A percentile compares a stretch with the other conserved stretches of the same genome.
phyloP scores from a whole-genome alignment of 2,888 invertebrate genomes.

The Amphipyra tragopoginis region DNA sequence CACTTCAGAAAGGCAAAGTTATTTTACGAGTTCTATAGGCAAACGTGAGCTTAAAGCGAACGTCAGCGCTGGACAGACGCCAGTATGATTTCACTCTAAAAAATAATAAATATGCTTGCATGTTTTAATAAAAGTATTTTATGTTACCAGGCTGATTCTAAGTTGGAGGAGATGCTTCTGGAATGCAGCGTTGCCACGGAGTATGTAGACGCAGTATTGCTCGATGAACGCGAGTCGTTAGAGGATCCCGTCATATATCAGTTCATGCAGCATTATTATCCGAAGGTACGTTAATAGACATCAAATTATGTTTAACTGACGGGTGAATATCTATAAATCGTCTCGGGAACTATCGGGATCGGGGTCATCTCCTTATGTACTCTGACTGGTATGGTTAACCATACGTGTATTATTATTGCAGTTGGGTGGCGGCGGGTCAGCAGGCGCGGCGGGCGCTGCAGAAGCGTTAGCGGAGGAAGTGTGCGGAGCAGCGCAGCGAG shows the following conservation, averaged over 20 bases:
- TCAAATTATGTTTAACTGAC: background rate
- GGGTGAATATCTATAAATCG: background rate
- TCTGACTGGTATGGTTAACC: background rate
- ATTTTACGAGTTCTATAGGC: too few species aligned
- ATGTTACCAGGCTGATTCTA: slow-evolving; percentile 92
- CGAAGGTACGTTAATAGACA: slow-evolving; percentile 91
- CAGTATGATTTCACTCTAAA: too few species aligned
- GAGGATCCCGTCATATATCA: slow-evolving; percentile 96
- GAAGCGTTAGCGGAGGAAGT: slow-evolving; percentile 75
- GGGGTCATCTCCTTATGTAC: too few species aligned
- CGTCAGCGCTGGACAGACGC: too few species aligned
- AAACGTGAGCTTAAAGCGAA: too few species aligned
- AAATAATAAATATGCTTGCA: too few species aligned
- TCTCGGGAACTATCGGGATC: too few species aligned
- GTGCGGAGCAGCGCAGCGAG: slow-evolving; percentile 56
- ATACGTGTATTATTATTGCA: slow-evolving; percentile 27
- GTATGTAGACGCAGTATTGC: slow-evolving; percentile 96
- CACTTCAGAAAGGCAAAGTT: too few species aligned
- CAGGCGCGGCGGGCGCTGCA: slow-evolving; percentile 49
- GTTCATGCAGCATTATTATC: slow-evolving; percentile 96
- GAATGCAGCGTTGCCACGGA: slow-evolving; percentile 96
- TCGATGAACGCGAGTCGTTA: slow-evolving; percentile 96
- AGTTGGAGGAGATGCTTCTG: slow-evolving; percentile 94
- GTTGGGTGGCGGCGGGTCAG: slow-evolving; percentile 59
- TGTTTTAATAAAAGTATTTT: background rate